Evolutionary conservation across 2,888 invertebrate species (phyloP), one percentile per base, ranked within the genome.

Genomic region (Acanthosoma haemorrhoidale): DNA sequence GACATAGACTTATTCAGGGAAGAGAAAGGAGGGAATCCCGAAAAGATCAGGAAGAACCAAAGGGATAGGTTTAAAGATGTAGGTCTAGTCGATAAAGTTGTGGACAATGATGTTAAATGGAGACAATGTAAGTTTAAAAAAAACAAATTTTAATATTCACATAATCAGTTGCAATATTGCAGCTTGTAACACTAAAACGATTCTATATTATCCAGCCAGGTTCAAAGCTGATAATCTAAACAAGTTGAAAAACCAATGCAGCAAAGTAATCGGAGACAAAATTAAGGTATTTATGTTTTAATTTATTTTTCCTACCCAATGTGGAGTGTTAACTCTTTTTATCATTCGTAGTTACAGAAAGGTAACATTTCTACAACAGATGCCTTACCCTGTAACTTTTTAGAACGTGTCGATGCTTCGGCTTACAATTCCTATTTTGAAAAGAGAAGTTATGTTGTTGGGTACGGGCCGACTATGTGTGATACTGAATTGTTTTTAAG

Each of bases 211-310:
- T n/a, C 15, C 58, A 73, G 73, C 80, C 76, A 86, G 97, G 75
- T 95, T 94, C 81, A 88, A 89, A 76, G 94, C 94, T 29, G 99
- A 99, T 80, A 90, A 93, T 79, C 88, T 92, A 78, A 99, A 99
- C 81, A 96, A 96, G 80, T 81, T 95, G 73, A 98, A 96, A 81
- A 99, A 99, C 84, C 83, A 93, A 0, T 95, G 96, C 80, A 97
- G 96, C 82, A 98, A 97, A 82, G 92, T 89, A 75, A 94, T 99
- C 76, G 98, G 98, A 8, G 92, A 94, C 75, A 96, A 95, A 81
- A 98, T 98, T 93, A 99, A 99, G 84, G 89, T 73, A 69, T 64
- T 36, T 67, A 31, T 13, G 34, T 34, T 4, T 2, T 34, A n/a
- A 6, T 1, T 16, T 34, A n/a, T n/a, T n/a, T n/a, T n/a, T n/a